Conservation (phyloP, 1,140 invertebrate genomes). For the Catajapyx aquilonaris region DNA sequence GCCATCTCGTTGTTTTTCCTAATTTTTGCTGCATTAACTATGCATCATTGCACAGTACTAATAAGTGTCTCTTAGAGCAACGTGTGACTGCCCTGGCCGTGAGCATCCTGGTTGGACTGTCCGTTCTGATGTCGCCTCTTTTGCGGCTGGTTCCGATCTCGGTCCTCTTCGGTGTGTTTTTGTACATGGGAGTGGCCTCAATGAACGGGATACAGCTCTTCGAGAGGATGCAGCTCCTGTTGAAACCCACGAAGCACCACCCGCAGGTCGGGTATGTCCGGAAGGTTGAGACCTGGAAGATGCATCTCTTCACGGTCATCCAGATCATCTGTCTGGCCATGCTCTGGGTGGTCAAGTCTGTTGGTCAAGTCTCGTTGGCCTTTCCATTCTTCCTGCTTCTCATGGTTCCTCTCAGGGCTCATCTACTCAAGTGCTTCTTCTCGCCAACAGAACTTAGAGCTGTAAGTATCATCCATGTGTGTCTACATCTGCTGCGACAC, state of each 20-base stretch:
- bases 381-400: conserved; percentile 82
- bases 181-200: conserved; percentile 90
- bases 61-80: too few relatives aligned
- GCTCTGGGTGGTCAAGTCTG: conserved; percentile 75
- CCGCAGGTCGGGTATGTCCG: conserved; percentile 58
- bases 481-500: too few relatives aligned
- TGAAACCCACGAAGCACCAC: conserved; percentile 88
- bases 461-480: too few relatives aligned
- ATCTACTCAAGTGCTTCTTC: conserved; percentile 49
- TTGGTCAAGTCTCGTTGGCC: conserved; percentile 58
- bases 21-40: too few relatives aligned
- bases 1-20: too few relatives aligned
- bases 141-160: conserved; percentile 72
- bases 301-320: conserved; percentile 75
- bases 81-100: conserved; percentile 53
- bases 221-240: conserved; percentile 59
- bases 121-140: conserved; percentile 57
- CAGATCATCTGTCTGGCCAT: conserved; percentile 55
- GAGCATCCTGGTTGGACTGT: conserved; percentile 48
- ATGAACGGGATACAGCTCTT: conserved; percentile 83
- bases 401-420: conserved; percentile 68
- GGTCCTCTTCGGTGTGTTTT: conserved; percentile 84
- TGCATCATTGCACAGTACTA: too few relatives aligned
- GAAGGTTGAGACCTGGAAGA: conserved; percentile 69
- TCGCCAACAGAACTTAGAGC: conserved; percentile 56